A percentile compares a stretch with the other conserved stretches of the same genome.
Conservation (phyloP, 1,140 invertebrate genomes). For the Elymnias hypermnestra region DNA sequence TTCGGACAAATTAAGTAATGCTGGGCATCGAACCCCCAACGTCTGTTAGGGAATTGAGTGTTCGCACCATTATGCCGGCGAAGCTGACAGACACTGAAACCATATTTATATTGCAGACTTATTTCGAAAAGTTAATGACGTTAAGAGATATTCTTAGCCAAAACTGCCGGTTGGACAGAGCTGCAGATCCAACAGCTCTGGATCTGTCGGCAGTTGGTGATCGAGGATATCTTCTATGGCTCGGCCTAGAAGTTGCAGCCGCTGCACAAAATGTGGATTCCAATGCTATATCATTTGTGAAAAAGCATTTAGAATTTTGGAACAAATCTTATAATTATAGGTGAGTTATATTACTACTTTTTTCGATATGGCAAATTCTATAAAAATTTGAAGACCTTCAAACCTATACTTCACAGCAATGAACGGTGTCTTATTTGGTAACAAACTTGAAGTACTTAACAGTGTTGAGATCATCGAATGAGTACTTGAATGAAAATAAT, state of each 20-base stretch:
- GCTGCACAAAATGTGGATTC: slow-evolving; percentile 82
- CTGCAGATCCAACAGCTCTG: slow-evolving; percentile 79
- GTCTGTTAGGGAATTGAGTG: too few species aligned
- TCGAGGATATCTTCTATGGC: slow-evolving; percentile 87
- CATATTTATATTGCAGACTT: too few species aligned
- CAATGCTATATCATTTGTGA: slow-evolving; percentile 81
- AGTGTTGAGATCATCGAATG: too few species aligned
- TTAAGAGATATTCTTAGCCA: slow-evolving; percentile 72
- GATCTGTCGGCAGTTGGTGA: slow-evolving; percentile 82
- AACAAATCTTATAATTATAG: slow-evolving; percentile 83
- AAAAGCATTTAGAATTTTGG: slow-evolving; percentile 87
- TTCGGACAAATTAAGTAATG: too few species aligned
- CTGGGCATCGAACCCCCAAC: too few species aligned
- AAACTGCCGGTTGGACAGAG: slow-evolving; percentile 52
- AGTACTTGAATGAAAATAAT: too few species aligned
- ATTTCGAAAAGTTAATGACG: slow-evolving; percentile 86
- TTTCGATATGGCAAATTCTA: not conserved
- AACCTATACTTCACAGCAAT: too few species aligned
- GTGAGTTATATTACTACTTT: slow-evolving; percentile 47
- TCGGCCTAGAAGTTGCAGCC: slow-evolving; percentile 87
- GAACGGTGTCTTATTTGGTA: too few species aligned
- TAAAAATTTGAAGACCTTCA: too few species aligned
- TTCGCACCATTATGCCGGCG: too few species aligned
- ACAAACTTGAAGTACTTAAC: too few species aligned
- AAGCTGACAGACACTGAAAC: too few species aligned